Evolutionary conservation across 2,888 invertebrate genomes (phyloP), one percentile per base, ranked within the genome.

Genomic region (Fabriciana adippe): DNA sequence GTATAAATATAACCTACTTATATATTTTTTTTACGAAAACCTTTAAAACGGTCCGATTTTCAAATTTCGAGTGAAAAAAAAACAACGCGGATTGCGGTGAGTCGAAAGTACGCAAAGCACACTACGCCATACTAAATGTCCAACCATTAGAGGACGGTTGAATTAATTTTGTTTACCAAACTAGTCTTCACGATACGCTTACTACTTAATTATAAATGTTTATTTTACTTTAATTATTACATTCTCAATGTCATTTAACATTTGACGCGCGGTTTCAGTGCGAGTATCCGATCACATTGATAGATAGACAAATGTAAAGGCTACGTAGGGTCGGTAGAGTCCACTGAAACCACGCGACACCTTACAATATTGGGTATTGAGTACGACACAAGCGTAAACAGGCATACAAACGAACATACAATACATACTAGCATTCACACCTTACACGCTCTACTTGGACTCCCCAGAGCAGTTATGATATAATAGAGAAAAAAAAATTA

Each of bases 101-200:
- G 35, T 41, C 26, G 56, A 62, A 26, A 56, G 51, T 53, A 53
- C 57, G 57, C 56, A 55, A 71, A 69, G 71, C 71, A 62, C 59
- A 62, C 73, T 75, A 75, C 72, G 72, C 66, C 70, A 69, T 45
- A 68, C 64, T 48, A 69, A 67, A 60, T 67, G 77, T 76, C 81
- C 83, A 75, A 74, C 80, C 80, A 64, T 72, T 72, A 73, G 66
- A 63, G 69, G 66, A 74, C 70, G 73, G 75, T 76, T 74, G 75
- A 74, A 72, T 73, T 76, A 60, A 66, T 59, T 78, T 78, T 73
- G 75, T 75, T 76, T 78, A 76, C 73, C 73, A 81, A 81, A 80
- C 74, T 82, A 76, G 80, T 83, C 80, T 82, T 81, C 81, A 84
- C 83, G 80, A 88, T 87, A 89, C 81, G 84, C 87, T 91, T 90